Base-by-base conservation (phyloP, 1,140 invertebrate species). In the Bombus fervidus region DNA sequence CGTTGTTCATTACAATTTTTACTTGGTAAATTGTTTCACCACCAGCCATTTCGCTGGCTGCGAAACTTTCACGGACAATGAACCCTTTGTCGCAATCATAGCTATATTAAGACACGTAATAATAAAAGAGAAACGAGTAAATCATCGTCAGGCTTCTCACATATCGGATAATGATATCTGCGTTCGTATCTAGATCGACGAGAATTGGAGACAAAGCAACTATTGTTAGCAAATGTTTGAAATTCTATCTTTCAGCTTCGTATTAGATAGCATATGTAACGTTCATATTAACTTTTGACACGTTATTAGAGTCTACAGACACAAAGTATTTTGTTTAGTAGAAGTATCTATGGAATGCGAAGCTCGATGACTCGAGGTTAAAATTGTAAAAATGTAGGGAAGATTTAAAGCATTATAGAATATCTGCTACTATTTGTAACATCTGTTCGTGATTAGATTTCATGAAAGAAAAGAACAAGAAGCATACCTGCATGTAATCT, bases 1-100 rank as follows among this genome's bases (percentile, higher is more conserved):
- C 47, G 68, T 81, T 73, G 74, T 74, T 82, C 53, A 47, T 74
- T 64, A 64, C 80, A 71, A 64, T 43, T 82, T 74, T 22, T 31
- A 37, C n/a, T 74, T 64, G 34, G 71, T 28, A 64, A 62, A 82
- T 82, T 62, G 59, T 74, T 82, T 74, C 8, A 18, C 53, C 39
- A n/a, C 4, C 43, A 13, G 3, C 31, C n/a, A 47, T 62, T 57
- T 74, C 80, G 71, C 3, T 28, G 31, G 41, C 37, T 31, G 69
- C 8, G 77, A 64, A 76, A 15, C 37, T 39, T n/a, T 28, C 6
- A 31, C 15, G n/a, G 3, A 12, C 39, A 37, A 9, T 3, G 34
- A 39, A 15, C 2, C 39, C 25, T 34, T 64, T 13, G 3, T 64
- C 18, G 59, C 3, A 10, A 4, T 2, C 34, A 25, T 12, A 12